Base-by-base conservation (phyloP, 1,140 invertebrate species). In the roundworm (Caenorhabditis elegans) region DNA sequence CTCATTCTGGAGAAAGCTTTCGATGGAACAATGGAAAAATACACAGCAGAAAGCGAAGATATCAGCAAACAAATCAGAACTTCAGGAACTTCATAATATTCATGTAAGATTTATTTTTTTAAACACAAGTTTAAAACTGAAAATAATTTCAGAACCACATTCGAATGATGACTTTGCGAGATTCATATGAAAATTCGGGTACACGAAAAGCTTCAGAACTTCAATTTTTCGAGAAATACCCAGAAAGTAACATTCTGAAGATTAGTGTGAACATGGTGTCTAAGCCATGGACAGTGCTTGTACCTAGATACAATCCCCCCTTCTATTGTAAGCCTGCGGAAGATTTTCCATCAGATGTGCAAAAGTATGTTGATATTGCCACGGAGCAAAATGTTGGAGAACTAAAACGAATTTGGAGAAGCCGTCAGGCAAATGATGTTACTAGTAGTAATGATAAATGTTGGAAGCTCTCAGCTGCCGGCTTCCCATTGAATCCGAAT, bases 401-500 rank as follows among this genome's bases (percentile, higher is more conserved):
- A 22, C 28, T 83, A 8, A 60, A 75, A 28, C 3, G 36, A 43
- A 47, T 43, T n/a, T 83, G 82, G 82, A 83, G 82, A 49, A 75
- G 49, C 31, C 26, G 76, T 0, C 82, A 83, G 46, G 26, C 65
- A 0, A 55, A 79, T 13, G 76, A 78, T 11, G 43, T 80, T 11
- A 46, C 43, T 1, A 51, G n/a, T 51, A 55, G 19, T 31, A 47
- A 60, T 46, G 49, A 80, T 39, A 76, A 82, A 43, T 60, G 70
- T 36, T 77, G 83, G 76, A 53, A 36, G 51, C 79, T 78, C 28
- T 70, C 77, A 1, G 43, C 82, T 0, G 55, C 78, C 15, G 84
- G 84, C 11, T 79, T 84, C 31, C 84, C 84, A n/a, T 55, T 85
- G 47, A 85, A 85, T 85, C 84, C 83, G 13, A 82, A 82, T 22